Evolutionary conservation across 1,140 invertebrate species (phyloP).

Genomic region (Holotrichia oblita): DNA sequence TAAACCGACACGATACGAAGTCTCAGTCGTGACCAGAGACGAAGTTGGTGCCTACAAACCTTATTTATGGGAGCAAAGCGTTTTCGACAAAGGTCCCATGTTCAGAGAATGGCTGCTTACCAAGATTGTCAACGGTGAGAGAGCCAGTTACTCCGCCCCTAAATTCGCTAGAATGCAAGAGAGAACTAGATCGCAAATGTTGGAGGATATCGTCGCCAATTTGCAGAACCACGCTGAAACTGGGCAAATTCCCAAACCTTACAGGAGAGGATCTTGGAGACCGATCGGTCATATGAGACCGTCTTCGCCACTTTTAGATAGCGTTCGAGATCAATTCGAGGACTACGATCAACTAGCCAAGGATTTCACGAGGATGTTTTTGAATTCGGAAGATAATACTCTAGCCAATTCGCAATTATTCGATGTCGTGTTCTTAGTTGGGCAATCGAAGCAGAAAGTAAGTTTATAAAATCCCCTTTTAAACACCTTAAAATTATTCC

Average conservation of each 20-base stretch:
- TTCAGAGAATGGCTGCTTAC: slow-evolving; percentile 93
- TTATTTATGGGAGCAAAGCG: slow-evolving; percentile 91
- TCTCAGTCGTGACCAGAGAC: slow-evolving; percentile 93
- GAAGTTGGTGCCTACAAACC: slow-evolving; percentile 98
- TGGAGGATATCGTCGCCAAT: slow-evolving; percentile 94
- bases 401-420: slow-evolving; percentile 82
- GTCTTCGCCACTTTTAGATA: slow-evolving; percentile 90
- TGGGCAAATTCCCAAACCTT: slow-evolving; percentile 94
- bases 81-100: slow-evolving; percentile 92
- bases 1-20: slow-evolving; percentile 87
- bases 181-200: slow-evolving; percentile 88
- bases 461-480: too few species aligned
- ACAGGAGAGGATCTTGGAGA: slow-evolving; percentile 90
- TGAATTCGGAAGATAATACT: slow-evolving; percentile 79
- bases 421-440: slow-evolving; percentile 91
- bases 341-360: slow-evolving; percentile 93
- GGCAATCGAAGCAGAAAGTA: slow-evolving; percentile 89
- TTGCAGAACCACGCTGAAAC: slow-evolving; percentile 94
- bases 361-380: slow-evolving; percentile 89
- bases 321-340: slow-evolving; percentile 91
- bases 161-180: slow-evolving; percentile 97
- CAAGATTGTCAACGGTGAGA: slow-evolving; percentile 97
- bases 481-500: too few species aligned
- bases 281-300: slow-evolving; percentile 95
- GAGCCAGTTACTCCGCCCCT: slow-evolving; percentile 95